Evolutionary conservation across 1,140 invertebrate genomes (phyloP).

Genomic region (Lordiphosa clarofinis): DNA sequence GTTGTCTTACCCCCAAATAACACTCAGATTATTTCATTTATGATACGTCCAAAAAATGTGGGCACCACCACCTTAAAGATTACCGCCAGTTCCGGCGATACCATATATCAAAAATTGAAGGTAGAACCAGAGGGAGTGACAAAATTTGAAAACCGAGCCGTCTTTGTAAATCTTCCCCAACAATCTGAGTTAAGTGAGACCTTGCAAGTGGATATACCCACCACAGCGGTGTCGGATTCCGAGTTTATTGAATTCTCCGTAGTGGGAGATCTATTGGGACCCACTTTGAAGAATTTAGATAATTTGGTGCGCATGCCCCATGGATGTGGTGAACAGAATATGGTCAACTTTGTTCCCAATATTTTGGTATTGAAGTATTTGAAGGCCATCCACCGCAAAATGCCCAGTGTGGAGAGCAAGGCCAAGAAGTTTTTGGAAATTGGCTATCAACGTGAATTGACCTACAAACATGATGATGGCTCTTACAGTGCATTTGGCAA

Average conservation of each 20-base stretch:
- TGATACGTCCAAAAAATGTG: conserved; percentile 88
- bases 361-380: conserved; percentile 91
- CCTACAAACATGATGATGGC: conserved; percentile 92
- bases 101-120: conserved; percentile 85
- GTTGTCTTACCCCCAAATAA: conserved; percentile 85
- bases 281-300: conserved; percentile 88
- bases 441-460: conserved; percentile 96
- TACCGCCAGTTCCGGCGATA: conserved; percentile 87
- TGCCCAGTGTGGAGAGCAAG: conserved; percentile 80
- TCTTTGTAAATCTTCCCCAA: conserved; percentile 87
- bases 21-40: conserved; percentile 88
- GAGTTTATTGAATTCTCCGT: conserved; percentile 86
- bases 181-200: conserved; percentile 80
- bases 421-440: conserved; percentile 89
- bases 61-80: conserved; percentile 89
- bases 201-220: conserved; percentile 85
- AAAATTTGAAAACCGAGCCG: conserved; percentile 87
- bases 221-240: conserved; percentile 86
- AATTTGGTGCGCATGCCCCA: conserved; percentile 91
- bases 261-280: conserved; percentile 88
- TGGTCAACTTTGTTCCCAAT: conserved; percentile 95
- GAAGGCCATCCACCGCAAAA: conserved; percentile 53
- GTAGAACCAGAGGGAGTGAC: conserved; percentile 91
- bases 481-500: conserved; percentile 97
- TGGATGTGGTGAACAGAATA: conserved; percentile 97